phyloP scores from a whole-genome alignment of 2,797 vertebrate species.

The Mycteria americana region DNA sequence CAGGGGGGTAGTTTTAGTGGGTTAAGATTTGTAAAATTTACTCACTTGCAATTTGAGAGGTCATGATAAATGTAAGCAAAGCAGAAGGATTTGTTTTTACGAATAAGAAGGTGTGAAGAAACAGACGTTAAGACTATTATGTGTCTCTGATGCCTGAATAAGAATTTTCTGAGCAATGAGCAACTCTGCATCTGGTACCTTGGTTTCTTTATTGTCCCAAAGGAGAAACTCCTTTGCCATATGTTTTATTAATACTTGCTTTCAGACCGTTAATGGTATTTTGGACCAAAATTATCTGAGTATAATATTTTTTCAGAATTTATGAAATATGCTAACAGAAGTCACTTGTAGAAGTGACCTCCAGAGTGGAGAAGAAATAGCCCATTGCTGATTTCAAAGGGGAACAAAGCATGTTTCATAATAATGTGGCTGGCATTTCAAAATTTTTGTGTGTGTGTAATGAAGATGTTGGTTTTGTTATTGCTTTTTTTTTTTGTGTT shows the following conservation, averaged over 20 bases:
- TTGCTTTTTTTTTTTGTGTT: background rate
- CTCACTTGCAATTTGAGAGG: constrained; percentile 60
- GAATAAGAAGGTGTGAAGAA: background rate
- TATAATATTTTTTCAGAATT: background rate
- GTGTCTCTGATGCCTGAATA: background rate
- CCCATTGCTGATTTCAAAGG: background rate
- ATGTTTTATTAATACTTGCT: background rate
- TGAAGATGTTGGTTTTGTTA: background rate
- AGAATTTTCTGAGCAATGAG: background rate
- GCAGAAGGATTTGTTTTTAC: background rate
- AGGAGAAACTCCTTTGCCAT: background rate
- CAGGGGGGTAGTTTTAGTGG: background rate
- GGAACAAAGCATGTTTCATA: background rate
- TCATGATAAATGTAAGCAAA: background rate
- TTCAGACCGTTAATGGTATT: background rate
- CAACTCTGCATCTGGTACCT: background rate
- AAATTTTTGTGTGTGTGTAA: background rate
- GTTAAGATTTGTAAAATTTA: constrained; percentile 60
- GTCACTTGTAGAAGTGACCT: background rate
- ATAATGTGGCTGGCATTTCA: background rate
- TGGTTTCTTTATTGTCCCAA: background rate
- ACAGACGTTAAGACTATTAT: background rate
- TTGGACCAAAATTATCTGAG: background rate
- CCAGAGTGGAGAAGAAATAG: background rate
- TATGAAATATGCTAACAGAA: background rate